Evolutionary conservation across 1,140 invertebrate genomes (phyloP).

Genomic region (Cecropterus lyciades): DNA sequence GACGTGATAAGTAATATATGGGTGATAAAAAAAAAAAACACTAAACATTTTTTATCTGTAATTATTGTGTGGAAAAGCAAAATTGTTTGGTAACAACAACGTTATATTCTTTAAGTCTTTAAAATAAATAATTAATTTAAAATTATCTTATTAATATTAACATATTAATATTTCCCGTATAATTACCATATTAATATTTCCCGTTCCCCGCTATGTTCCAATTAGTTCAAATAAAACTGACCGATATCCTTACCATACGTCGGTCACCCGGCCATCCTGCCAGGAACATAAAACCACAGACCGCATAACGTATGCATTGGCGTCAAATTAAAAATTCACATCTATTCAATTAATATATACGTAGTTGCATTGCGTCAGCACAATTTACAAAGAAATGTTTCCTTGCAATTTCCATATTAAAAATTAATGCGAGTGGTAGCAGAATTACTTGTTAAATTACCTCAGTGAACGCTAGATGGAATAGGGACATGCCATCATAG

Average conservation of each 20-base stretch:
- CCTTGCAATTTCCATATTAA: slow-evolving; percentile 14
- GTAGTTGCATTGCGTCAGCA: slow-evolving; percentile 1
- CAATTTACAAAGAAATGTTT: slow-evolving; percentile 8
- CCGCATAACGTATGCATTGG: slow-evolving; percentile 7
- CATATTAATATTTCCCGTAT: no score
- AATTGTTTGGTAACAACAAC: no score
- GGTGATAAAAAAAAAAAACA: no score
- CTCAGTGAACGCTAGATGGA: slow-evolving; percentile 3
- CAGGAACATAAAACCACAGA: slow-evolving; percentile 23
- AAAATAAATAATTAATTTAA: no score
- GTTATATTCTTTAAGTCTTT: no score
- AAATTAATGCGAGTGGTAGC: slow-evolving; percentile 10
- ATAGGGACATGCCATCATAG: slow-evolving; percentile 26
- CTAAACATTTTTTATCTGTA: no score
- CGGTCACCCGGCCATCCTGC: slow-evolving; percentile 13
- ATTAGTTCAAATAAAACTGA: neutral
- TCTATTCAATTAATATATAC: neutral
- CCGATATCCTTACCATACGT: slow-evolving; percentile 8
- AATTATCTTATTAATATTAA: no score
- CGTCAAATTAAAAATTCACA: slow-evolving; percentile 15
- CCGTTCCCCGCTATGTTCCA: neutral
- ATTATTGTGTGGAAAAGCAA: no score
- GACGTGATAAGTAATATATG: no score
- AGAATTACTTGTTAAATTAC: slow-evolving; percentile 19
- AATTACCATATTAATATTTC: neutral